A percentile compares a stretch with the other conserved stretches of the same genome.
These are phyloP conservation scores for Cheiracanthium punctorium DNA, from an alignment of 2,888 invertebrate genomes.

Conservation along the genomic window DNA sequence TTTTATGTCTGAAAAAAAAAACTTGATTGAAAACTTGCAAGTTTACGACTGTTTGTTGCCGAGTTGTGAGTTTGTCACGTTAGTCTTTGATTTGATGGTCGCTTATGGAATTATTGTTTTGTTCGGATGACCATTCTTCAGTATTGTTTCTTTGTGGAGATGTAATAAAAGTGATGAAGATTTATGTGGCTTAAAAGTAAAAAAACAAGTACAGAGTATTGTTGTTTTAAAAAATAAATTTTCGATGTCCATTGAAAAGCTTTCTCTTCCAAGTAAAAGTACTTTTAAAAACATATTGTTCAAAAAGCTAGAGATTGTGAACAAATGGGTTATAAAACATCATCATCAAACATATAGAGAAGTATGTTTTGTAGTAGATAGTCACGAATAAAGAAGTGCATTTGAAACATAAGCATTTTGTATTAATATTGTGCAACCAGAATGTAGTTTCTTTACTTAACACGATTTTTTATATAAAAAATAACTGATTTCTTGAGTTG, in stretches of 20 bases:
- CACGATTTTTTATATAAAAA: too few relatives aligned
- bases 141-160: neutral
- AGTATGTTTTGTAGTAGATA: too few relatives aligned
- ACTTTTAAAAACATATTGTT: neutral
- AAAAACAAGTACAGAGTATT: neutral
- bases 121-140: neutral
- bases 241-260: neutral
- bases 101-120: slow-evolving; percentile 47
- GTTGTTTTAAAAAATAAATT: neutral
- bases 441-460: too few relatives aligned
- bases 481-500: too few relatives aligned
- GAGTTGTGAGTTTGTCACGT: slow-evolving; percentile 63
- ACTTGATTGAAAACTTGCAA: slow-evolving; percentile 66
- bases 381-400: too few relatives aligned
- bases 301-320: neutral
- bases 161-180: neutral
- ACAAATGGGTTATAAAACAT: neutral
- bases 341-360: too few relatives aligned
- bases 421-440: too few relatives aligned
- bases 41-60: slow-evolving; percentile 59
- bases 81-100: slow-evolving; percentile 55
- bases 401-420: too few relatives aligned
- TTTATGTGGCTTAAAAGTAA: neutral
- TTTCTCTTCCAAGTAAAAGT: too few relatives aligned
- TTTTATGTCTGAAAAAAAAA: slow-evolving; percentile 31